Evolutionary conservation across 2,113 vertebrate genomes (phyloP).

Genomic region (Corythornis madagascariensis): DNA sequence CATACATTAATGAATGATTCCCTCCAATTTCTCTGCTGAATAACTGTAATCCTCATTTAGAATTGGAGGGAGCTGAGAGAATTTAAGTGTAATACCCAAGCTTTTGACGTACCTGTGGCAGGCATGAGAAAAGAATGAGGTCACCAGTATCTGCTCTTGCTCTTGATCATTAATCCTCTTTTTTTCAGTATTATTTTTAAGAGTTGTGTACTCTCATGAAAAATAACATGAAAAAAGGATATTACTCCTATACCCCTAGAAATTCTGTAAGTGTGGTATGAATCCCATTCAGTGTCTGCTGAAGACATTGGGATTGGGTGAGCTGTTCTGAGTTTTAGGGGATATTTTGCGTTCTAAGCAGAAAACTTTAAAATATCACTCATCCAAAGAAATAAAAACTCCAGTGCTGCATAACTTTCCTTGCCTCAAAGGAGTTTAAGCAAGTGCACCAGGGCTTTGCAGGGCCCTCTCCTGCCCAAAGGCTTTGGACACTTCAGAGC

Average conservation of each 20-base stretch:
- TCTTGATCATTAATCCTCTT: background rate
- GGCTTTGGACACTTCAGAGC: background rate
- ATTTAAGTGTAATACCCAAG: background rate
- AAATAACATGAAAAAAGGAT: background rate
- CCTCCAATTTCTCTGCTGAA: background rate
- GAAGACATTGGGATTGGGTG: background rate
- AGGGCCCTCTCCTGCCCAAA: background rate
- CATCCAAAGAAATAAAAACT: background rate
- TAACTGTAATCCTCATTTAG: constrained; percentile 5
- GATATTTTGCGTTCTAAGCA: background rate
- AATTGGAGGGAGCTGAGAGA: constrained; percentile 1
- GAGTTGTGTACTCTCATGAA: background rate
- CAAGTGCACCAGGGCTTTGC: background rate
- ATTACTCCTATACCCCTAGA: background rate
- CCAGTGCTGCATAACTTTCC: background rate
- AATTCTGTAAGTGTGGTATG: background rate
- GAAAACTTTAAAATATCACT: background rate
- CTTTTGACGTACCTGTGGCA: background rate
- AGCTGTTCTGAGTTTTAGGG: background rate
- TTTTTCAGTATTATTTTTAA: background rate
- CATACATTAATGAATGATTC: background rate
- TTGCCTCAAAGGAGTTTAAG: background rate
- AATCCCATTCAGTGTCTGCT: background rate
- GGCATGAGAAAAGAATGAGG: background rate
- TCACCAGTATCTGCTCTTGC: background rate